Evolutionary conservation across 2,888 invertebrate genomes (phyloP), one percentile per base, ranked within the genome.

Genomic region (Pandemis heparana): DNA sequence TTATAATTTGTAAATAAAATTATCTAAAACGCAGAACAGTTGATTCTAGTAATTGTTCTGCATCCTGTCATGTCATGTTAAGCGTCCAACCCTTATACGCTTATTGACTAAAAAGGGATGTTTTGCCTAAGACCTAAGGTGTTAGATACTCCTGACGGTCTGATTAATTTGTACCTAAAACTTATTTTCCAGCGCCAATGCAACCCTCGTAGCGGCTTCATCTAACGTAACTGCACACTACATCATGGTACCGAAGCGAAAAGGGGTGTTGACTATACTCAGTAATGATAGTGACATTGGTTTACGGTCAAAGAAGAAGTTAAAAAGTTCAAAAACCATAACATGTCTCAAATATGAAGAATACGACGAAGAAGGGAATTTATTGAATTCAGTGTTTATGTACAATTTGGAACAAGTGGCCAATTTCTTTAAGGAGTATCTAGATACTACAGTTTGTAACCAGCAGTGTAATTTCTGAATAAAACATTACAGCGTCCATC

Each of bases 331-430:
- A 59, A 68, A 68, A 60, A 23, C 7, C 7, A 16, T 14, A 3
- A 53, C 23, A 41, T 56, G 56, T 9, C 68, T 73, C 9, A 73
- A 73, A 48, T 73, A 73, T 10, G 16, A 46, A n/a, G 72, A 73
- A 43, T 73, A 68, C 48, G 48, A 73, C 46, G 39, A 68, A 3
- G 5, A 10, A 0, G 68, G 53, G 14, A 6, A 2, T 16, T 5
- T 59, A 56, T 48, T 73, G 56, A 73, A 73, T 56, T 14, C 38
- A 39, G 63, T 73, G 10, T 41, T 63, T 5, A 68, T 73, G 68
- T 73, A 73, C 18, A 59, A 63, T 56, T 63, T 73, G 23, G 43
- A 63, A 38, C 56, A 73, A 5, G 72, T 73, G 1, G 56, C 68
- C 5, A 0, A 16, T 1, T 73, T 73, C 23, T 73, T 73, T 32